These are phyloP conservation scores for Spilogale gracilis DNA, from an alignment of 2,113 vertebrate genomes.

Conservation along the genomic window DNA sequence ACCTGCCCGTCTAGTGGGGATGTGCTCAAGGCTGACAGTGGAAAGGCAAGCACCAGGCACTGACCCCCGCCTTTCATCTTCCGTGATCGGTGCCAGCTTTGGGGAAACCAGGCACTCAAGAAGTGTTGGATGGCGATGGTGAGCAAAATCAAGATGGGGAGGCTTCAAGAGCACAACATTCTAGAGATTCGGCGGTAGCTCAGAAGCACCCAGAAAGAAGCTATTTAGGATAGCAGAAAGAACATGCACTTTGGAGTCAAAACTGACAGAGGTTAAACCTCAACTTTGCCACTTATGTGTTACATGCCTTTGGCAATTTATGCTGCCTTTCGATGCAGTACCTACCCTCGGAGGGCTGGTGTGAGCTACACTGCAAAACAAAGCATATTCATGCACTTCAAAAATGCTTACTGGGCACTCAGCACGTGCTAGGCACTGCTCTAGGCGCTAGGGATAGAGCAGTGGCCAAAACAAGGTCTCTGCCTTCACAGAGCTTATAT, in stretches of 20 bases:
- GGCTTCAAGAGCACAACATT: not conserved
- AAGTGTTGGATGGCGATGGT: not conserved
- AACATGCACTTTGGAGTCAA: not conserved
- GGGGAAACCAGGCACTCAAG: not conserved
- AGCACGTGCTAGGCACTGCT: not conserved
- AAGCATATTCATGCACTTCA: too few relatives aligned
- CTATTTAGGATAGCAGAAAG: rapidly evolving
- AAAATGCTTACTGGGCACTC: not conserved
- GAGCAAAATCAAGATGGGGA: not conserved
- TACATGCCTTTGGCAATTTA: rapidly evolving
- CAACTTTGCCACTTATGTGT: not conserved
- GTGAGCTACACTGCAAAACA: not conserved
- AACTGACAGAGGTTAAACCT: not conserved
- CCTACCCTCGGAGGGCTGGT: not conserved
- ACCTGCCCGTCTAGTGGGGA: too few relatives aligned
- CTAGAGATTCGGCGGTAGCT: not conserved
- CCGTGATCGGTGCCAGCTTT: not conserved
- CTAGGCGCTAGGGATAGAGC: not conserved
- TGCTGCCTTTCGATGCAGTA: not conserved
- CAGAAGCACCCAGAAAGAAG: not conserved
- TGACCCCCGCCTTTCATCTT: not conserved
- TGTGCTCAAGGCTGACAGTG: not conserved
- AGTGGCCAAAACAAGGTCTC: not conserved
- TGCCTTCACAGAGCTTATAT: too few relatives aligned
- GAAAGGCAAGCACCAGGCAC: not conserved